These are phyloP conservation scores for Epizoanthus stellaris DNA, from an alignment of 92 coral and sea anemone species.

Conservation along the genomic window DNA sequence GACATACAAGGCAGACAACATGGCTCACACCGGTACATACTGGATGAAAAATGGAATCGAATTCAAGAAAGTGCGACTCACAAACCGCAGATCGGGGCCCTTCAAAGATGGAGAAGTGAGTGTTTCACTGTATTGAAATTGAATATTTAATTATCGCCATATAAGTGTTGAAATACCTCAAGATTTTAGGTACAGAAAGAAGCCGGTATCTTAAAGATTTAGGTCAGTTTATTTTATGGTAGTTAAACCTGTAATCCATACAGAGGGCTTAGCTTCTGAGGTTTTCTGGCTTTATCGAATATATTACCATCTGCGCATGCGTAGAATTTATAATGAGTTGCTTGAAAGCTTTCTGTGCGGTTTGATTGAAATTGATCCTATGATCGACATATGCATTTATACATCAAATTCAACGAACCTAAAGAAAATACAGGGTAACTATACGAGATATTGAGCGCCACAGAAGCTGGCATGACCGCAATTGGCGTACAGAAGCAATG, in stretches of 20 bases:
- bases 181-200: neutral
- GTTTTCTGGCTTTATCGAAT: neutral
- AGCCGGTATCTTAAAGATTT: neutral
- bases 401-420: too few relatives aligned
- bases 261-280: too few relatives aligned
- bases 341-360: neutral
- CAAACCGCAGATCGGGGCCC: constrained; percentile 75
- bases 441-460: neutral
- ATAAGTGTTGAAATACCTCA: neutral
- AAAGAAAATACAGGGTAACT: neutral
- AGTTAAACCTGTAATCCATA: neutral
- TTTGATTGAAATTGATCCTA: neutral
- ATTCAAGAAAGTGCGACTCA: constrained; percentile 83
- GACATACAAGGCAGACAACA: constrained; percentile 84
- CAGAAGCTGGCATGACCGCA: constrained; percentile 44
- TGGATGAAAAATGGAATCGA: constrained; percentile 96
- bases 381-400: neutral
- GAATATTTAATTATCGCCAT: too few relatives aligned
- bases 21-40: constrained; percentile 80
- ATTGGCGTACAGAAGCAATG: constrained; percentile 31
- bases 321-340: constrained; percentile 3
- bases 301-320: constrained; percentile 11
- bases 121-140: too few relatives aligned
- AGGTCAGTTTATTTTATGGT: neutral
- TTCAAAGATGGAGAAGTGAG: constrained; percentile 88